Conservation (phyloP, 1,140 invertebrate genomes). For the Lucilia cuprina region DNA sequence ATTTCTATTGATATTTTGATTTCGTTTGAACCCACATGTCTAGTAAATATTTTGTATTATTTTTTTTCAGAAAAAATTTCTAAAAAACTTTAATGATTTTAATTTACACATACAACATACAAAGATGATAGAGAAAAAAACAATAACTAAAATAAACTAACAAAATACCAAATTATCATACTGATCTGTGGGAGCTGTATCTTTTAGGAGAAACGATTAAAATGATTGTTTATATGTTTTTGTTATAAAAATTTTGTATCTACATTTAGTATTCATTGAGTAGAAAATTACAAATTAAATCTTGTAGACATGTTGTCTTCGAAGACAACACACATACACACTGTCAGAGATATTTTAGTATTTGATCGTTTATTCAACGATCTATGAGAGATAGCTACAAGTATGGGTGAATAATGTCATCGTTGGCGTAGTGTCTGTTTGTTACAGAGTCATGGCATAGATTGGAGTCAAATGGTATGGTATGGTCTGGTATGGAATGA, state of each 20-base stretch:
- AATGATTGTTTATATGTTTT: not conserved
- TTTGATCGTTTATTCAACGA: too few species aligned
- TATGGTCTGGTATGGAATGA: not conserved
- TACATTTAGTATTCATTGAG: slow-evolving; percentile 20
- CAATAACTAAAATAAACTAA: not conserved
- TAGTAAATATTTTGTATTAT: not conserved
- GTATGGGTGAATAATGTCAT: slow-evolving; percentile 1
- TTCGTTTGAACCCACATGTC: slow-evolving; percentile 1
- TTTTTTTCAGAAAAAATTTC: not conserved
- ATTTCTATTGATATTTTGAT: not conserved
- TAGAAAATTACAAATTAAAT: slow-evolving; percentile 34
- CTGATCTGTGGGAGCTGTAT: slow-evolving; percentile 9
- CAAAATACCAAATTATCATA: slow-evolving; percentile 13
- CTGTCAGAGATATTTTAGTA: too few species aligned
- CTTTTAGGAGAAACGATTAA: not conserved
- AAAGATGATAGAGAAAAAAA: not conserved
- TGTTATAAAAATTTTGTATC: not conserved
- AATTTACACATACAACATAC: not conserved
- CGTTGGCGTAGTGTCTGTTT: not conserved
- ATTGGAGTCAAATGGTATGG: not conserved
- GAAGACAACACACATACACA: not conserved
- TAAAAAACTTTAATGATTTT: not conserved
- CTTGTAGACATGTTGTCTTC: slow-evolving; percentile 30
- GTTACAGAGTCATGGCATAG: not conserved
- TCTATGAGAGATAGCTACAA: not conserved